Conservation (phyloP, 2,797 vertebrate species). For the Aulostomus chinensis region DNA sequence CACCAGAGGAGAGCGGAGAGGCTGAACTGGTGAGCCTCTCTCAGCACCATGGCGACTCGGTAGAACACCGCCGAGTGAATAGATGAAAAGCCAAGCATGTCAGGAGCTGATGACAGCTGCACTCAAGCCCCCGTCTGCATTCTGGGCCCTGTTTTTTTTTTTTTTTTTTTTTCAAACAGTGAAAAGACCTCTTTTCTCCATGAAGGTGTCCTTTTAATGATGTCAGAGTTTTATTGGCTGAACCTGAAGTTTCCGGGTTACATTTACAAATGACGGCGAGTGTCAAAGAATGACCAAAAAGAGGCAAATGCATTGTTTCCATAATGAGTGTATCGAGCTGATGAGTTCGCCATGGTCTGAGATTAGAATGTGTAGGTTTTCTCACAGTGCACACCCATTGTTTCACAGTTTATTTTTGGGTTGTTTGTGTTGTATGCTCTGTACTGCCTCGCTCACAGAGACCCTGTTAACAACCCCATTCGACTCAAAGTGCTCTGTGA, state of each 20-base stretch:
- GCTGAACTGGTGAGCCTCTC: constrained; percentile 35
- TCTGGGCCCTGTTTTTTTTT: constrained; percentile 20
- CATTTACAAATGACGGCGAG: too few species aligned
- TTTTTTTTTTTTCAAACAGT: too few species aligned
- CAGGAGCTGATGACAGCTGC: constrained; percentile 65
- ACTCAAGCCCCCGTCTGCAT: constrained; percentile 24
- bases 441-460: constrained; percentile 12
- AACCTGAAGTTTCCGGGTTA: too few species aligned
- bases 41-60: constrained; percentile 60
- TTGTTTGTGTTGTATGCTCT: constrained; percentile 27
- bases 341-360: too few species aligned
- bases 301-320: too few species aligned
- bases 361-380: too few species aligned
- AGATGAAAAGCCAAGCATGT: constrained; percentile 68
- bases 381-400: too few species aligned
- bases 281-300: too few species aligned
- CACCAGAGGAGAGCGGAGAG: constrained; percentile 40
- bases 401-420: constrained; percentile 18
- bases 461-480: constrained; percentile 24
- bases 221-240: too few species aligned
- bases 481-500: constrained; percentile 21
- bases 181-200: constrained; percentile 23
- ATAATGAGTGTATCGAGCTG: too few species aligned
- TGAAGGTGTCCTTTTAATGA: too few species aligned
- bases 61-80: constrained; percentile 56